Evolutionary conservation across 2,113 vertebrate genomes (phyloP).

Genomic region (Gavia stellata): DNA sequence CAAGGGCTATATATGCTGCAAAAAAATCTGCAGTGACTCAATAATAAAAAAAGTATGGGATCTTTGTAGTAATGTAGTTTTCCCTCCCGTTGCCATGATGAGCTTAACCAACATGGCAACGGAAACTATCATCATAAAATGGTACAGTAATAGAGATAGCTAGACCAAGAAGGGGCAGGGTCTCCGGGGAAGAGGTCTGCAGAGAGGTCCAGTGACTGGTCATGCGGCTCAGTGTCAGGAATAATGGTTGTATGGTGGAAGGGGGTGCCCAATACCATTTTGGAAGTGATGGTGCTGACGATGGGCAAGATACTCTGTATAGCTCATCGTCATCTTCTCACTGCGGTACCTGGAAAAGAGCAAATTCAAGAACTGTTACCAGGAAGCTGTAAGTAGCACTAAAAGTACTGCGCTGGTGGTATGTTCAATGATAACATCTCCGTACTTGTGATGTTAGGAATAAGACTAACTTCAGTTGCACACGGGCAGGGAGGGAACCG

Average conservation of each 20-base stretch:
- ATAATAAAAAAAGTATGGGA: constrained; percentile 76
- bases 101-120: constrained; percentile 85
- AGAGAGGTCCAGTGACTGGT: constrained; percentile 98
- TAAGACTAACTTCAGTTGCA: background rate
- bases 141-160: constrained; percentile 99
- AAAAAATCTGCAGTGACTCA: constrained; percentile 80
- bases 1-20: constrained; percentile 85
- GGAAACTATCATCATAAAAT: constrained; percentile 99
- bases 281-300: constrained; percentile 99
- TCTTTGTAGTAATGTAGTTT: constrained; percentile 79
- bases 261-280: constrained; percentile 98
- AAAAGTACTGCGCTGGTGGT: background rate
- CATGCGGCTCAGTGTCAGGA: constrained; percentile 99
- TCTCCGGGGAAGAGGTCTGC: constrained; percentile 99
- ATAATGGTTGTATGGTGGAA: constrained; percentile 99
- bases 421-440: background rate
- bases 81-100: constrained; percentile 94
- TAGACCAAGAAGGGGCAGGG: constrained; percentile 98
- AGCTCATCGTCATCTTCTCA: constrained; percentile 99
- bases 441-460: background rate
- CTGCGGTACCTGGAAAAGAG: constrained; percentile 90
- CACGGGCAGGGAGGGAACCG: background rate
- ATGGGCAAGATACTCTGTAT: constrained; percentile 97
- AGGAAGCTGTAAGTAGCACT: background rate
- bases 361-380: background rate